Base-by-base conservation (phyloP, 1,140 invertebrate species). In the Philaenus spumarius region DNA sequence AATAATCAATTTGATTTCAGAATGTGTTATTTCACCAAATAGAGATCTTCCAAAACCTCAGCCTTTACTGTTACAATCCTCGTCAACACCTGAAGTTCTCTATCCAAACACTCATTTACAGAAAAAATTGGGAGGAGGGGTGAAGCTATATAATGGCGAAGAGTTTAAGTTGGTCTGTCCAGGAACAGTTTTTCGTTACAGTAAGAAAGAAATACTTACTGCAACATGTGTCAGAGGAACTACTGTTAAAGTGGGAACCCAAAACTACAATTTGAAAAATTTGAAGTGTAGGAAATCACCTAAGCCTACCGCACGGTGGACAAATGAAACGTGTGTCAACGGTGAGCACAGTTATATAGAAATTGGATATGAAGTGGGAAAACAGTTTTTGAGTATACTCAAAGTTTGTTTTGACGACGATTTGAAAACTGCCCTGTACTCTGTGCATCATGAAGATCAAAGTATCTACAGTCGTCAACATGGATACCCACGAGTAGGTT, bases 331-430 rank as follows among this genome's bases (percentile, higher is more conserved):
- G 14, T 65, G 66, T 47, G 2, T 11, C 4, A 19, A 39, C 17
- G 58, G 61, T 6, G 2, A 9, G 11, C 39, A 14, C 19, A 50
- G 67, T 1, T 14, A 47, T 20, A 47, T 47, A 11, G 69, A 69
- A 63, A 69, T 73, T 22, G 72, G 71, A 22, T 74, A 71, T 50
- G 22, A 54, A 5, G 22, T 67, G 9, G 55, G 55, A 14, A 30
- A 62, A 17, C 47, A 55, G 19, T 71, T 71, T 54, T 40, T 68
- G 12, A 60, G 37, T 20, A 54, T 62, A 20, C 69, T 71, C 9
- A 23, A 19, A 7, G 26, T 68, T 17, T 73, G 69, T 59, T 71
- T 66, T 47, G 67, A 71, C 61, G 45, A 64, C 19, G 19, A 17
- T 3, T 40, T 39, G 11, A 62, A 67, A 40, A 50, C 50, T 43